A percentile compares a stretch with the other conserved stretches of the same genome.
phyloP scores from a whole-genome alignment of 2,888 invertebrate species.

The Lobophora halterata region DNA sequence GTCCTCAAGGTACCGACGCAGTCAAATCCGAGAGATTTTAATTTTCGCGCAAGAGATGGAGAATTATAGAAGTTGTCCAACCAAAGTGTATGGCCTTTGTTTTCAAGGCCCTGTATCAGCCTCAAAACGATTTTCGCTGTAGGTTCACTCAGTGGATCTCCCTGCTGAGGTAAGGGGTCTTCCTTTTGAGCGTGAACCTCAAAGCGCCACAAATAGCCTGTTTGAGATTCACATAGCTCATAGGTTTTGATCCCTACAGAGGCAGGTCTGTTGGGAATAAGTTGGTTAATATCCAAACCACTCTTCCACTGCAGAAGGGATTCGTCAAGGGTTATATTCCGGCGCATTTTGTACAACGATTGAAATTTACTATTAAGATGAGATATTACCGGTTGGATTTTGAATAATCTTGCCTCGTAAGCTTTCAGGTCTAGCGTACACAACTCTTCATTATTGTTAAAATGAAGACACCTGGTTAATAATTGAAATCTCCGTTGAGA shows the following conservation, averaged over 20 bases:
- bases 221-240: slow-evolving; percentile 8
- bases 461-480: slow-evolving; percentile 1
- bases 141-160: no score
- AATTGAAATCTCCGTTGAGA: background rate
- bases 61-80: no score
- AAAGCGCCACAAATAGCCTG: slow-evolving; percentile 12
- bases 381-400: background rate
- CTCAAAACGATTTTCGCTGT: no score
- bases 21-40: no score
- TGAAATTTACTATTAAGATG: background rate
- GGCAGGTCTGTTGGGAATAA: slow-evolving; percentile 18
- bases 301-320: slow-evolving; percentile 14
- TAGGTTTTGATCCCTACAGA: slow-evolving; percentile 1
- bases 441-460: background rate
- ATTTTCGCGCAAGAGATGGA: no score
- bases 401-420: slow-evolving; percentile 1
- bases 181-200: slow-evolving; percentile 2
- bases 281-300: slow-evolving; percentile 11
- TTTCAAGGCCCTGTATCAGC: no score
- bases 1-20: no score
- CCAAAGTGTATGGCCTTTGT: no score
- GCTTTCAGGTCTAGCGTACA: background rate
- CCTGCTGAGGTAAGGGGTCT: no score
- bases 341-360: background rate
- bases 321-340: slow-evolving; percentile 11